Conservation (phyloP, 2,888 invertebrate species). For the Terebella lapidaria region DNA sequence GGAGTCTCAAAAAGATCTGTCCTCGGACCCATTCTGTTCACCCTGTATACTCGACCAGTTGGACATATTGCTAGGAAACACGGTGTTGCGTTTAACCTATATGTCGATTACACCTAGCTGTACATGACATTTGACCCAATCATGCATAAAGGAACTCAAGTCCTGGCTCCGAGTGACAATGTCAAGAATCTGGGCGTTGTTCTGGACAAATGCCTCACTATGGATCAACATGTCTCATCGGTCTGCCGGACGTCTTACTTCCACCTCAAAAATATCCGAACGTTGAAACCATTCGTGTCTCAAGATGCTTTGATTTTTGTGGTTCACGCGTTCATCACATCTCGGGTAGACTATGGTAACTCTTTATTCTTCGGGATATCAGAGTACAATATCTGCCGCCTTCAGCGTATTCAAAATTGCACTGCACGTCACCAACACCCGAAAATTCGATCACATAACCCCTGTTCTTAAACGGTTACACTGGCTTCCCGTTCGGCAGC, state of each 20-base stretch:
- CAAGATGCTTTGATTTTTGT: slow-evolving; percentile 1
- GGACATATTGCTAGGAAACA: no score
- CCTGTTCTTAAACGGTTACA: background rate
- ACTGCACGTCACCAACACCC: background rate
- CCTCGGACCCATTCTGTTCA: no score
- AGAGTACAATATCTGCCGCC: background rate
- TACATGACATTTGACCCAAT: no score
- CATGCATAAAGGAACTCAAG: no score
- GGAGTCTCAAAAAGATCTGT: no score
- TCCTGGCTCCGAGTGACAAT: no score
- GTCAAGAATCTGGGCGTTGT: background rate
- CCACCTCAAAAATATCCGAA: background rate
- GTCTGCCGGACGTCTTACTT: background rate
- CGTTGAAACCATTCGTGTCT: background rate
- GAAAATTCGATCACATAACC: background rate
- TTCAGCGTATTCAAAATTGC: background rate
- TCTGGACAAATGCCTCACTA: background rate
- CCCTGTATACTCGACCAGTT: no score
- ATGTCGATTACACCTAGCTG: no score
- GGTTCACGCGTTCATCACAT: slow-evolving; percentile 3
- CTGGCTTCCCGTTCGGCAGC: no score
- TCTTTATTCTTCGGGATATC: background rate
- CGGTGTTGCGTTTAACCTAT: no score
- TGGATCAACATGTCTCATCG: background rate
- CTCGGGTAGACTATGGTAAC: background rate